These are phyloP conservation scores for Bos taurus DNA, from an alignment of 2,113 vertebrate species.

Conservation along the genomic window DNA sequence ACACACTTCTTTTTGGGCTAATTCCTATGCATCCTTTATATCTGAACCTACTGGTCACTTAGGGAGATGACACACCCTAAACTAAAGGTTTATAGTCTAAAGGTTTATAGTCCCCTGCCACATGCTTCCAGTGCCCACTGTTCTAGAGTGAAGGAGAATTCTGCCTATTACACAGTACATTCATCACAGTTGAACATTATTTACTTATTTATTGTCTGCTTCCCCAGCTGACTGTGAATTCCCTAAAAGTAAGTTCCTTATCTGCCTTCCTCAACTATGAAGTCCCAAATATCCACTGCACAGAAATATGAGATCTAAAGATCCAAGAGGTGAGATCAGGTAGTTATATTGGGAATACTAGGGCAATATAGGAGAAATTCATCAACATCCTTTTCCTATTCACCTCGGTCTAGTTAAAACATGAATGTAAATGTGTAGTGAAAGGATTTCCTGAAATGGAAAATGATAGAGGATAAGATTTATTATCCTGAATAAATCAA, in stretches of 20 bases:
- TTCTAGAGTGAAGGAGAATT: not conserved
- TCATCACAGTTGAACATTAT: not conserved
- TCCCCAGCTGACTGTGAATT: not conserved
- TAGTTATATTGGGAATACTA: not conserved
- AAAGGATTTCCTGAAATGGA: not conserved
- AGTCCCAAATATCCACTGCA: not conserved
- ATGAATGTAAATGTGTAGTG: not conserved
- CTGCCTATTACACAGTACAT: not conserved
- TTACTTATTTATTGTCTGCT: not conserved
- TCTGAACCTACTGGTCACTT: not conserved
- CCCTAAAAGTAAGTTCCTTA: not conserved
- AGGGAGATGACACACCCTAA: not conserved
- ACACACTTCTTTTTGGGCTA: not conserved
- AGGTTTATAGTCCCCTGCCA: not conserved
- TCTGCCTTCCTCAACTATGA: not conserved
- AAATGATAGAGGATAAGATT: not conserved
- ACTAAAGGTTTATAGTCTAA: not conserved
- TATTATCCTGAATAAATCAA: not conserved
- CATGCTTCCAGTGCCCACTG: not conserved
- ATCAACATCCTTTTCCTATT: not conserved
- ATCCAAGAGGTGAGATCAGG: not conserved
- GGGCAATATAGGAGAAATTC: not conserved
- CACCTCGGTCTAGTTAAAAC: not conserved
- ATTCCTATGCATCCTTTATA: not conserved
- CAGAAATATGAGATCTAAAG: not conserved